Percentiles rank a stretch among this genome's conserved stretches.
Conservation (phyloP, 2,888 invertebrate species). For the Acanthococcus lagerstroemiae region DNA sequence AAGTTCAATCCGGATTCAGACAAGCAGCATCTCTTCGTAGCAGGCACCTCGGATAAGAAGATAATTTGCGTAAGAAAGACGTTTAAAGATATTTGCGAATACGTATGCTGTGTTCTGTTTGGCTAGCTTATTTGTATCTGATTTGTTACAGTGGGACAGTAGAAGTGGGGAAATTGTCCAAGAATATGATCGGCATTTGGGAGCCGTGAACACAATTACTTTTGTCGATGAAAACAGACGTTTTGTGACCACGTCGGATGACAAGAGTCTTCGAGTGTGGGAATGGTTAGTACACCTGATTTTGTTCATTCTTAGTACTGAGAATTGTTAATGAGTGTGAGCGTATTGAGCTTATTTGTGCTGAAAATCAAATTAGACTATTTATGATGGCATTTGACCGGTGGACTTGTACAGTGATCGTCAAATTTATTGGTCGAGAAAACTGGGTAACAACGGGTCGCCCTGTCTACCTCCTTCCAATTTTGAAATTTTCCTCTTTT, state of each 20-base stretch:
- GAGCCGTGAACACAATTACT: constrained; percentile 96
- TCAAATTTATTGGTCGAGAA: too few species aligned
- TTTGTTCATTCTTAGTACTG: too few species aligned
- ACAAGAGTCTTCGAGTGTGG: constrained; percentile 97
- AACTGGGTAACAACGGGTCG: too few species aligned
- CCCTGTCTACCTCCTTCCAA: too few species aligned
- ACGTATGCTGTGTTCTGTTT: too few species aligned
- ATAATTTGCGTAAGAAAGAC: constrained; percentile 81
- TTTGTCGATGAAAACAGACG: constrained; percentile 97
- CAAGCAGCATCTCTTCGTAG: constrained; percentile 94
- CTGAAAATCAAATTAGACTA: too few species aligned
- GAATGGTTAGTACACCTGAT: constrained; percentile 88
- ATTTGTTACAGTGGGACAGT: constrained; percentile 74
- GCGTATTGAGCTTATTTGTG: too few species aligned
- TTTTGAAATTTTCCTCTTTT: too few species aligned
- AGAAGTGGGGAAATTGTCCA: constrained; percentile 90
- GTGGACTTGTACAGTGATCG: too few species aligned
- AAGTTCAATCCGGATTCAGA: constrained; percentile 96
- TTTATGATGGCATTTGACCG: too few species aligned
- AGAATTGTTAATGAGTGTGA: too few species aligned
- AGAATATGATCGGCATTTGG: constrained; percentile 96
- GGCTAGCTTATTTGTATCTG: background rate
- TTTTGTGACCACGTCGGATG: constrained; percentile 98
- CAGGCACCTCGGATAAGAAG: constrained; percentile 98
- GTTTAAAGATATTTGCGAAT: too few species aligned